Percentiles rank a stretch among this genome's conserved stretches.
phyloP scores from a whole-genome alignment of 2,797 vertebrate genomes.

The Phrynocephalus forsythii region DNA sequence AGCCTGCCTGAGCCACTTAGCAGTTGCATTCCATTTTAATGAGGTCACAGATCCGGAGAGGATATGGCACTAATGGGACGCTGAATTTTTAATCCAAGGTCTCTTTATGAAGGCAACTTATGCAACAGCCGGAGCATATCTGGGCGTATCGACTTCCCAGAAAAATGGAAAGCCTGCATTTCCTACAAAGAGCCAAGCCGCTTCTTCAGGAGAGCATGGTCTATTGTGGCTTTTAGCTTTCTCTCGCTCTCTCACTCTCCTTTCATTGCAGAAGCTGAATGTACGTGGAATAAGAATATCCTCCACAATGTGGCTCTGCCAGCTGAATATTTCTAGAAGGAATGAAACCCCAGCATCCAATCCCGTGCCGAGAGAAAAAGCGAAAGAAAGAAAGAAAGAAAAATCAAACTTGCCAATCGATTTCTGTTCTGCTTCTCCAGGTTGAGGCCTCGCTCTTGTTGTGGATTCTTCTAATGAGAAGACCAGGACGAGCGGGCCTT shows the following conservation, averaged over 20 bases:
- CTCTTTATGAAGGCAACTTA: neutral
- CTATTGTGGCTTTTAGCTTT: neutral
- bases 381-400: too few species aligned
- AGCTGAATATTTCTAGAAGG: too few species aligned
- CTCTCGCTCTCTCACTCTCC: neutral
- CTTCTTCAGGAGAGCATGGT: too few species aligned
- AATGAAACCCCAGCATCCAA: neutral
- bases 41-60: constrained; percentile 15
- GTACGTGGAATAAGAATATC: neutral
- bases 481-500: too few species aligned
- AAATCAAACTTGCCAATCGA: too few species aligned
- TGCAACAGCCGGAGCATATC: neutral
- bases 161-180: neutral
- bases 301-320: neutral
- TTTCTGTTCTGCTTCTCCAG: too few species aligned
- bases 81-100: constrained; percentile 19
- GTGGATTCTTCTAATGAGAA: neutral
- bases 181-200: neutral
- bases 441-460: neutral
- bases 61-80: neutral
- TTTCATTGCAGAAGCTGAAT: neutral
- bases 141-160: neutral
- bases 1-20: neutral
- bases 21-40: constrained; percentile 21
- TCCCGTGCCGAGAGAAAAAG: neutral